Evolutionary conservation across 2,888 invertebrate genomes (phyloP).

Genomic region (Tiphia femorata): DNA sequence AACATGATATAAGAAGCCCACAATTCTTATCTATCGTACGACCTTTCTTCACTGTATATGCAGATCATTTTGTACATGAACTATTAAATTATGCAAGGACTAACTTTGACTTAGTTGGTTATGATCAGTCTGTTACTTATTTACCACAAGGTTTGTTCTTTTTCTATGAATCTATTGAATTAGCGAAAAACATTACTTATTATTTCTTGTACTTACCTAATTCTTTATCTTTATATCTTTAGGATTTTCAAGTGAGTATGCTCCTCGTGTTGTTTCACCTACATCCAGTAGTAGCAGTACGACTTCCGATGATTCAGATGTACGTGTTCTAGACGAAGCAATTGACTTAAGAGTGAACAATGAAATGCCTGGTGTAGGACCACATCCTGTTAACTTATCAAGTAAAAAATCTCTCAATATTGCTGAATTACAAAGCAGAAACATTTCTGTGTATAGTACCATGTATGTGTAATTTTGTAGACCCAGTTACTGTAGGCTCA

Average conservation of each 20-base stretch:
- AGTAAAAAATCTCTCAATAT: slow-evolving; percentile 33
- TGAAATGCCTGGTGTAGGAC: slow-evolving; percentile 41
- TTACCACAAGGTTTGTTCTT: slow-evolving; percentile 62
- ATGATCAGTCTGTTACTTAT: slow-evolving; percentile 80
- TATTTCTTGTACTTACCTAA: too few species aligned
- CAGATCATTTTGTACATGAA: slow-evolving; percentile 92
- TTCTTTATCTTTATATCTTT: slow-evolving; percentile 5
- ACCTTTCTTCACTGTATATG: slow-evolving; percentile 79
- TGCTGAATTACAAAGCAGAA: neutral
- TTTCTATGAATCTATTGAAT: neutral
- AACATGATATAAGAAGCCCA: slow-evolving; percentile 76
- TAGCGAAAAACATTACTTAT: neutral
- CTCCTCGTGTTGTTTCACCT: slow-evolving; percentile 45
- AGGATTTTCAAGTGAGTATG: slow-evolving; percentile 52
- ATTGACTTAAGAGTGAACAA: slow-evolving; percentile 43
- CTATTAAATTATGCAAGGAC: slow-evolving; percentile 88
- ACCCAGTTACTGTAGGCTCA: slow-evolving; percentile 56
- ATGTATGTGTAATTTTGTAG: slow-evolving; percentile 26
- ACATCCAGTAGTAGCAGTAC: slow-evolving; percentile 40
- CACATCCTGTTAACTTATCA: slow-evolving; percentile 48
- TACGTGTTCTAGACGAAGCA: slow-evolving; percentile 52
- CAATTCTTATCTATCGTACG: slow-evolving; percentile 80
- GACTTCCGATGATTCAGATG: slow-evolving; percentile 55
- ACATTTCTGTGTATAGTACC: neutral
- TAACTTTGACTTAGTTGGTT: slow-evolving; percentile 88